Conservation (phyloP, 2,888 invertebrate species). For the Poecilus cupreus region DNA sequence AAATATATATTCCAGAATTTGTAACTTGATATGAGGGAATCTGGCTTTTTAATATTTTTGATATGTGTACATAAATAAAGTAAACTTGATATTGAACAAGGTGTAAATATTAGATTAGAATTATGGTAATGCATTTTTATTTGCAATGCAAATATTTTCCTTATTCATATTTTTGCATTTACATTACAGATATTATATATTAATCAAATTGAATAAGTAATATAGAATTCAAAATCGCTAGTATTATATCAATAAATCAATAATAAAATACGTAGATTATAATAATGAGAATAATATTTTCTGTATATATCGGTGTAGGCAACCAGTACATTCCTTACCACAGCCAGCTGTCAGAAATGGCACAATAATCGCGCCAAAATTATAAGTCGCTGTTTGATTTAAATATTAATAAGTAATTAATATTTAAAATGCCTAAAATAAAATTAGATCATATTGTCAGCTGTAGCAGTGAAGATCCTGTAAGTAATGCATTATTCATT, state of each 20-base stretch:
- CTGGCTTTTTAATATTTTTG: slow-evolving; percentile 31
- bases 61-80: slow-evolving; percentile 28
- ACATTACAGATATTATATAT: background rate
- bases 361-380: background rate
- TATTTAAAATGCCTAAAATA: slow-evolving; percentile 79
- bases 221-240: background rate
- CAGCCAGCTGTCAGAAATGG: background rate
- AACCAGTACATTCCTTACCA: too few species aligned
- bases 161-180: background rate
- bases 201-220: background rate
- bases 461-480: slow-evolving; percentile 86
- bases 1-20: slow-evolving; percentile 27
- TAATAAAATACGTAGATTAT: too few species aligned
- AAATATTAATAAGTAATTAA: background rate
- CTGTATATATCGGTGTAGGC: too few species aligned
- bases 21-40: slow-evolving; percentile 48
- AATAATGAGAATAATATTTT: too few species aligned
- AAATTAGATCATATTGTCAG: slow-evolving; percentile 82
- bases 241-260: too few species aligned
- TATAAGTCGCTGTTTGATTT: background rate
- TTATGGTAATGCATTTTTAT: slow-evolving; percentile 44
- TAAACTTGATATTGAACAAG: slow-evolving; percentile 24
- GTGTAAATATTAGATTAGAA: slow-evolving; percentile 16
- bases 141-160: slow-evolving; percentile 43
- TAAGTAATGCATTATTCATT: slow-evolving; percentile 71